Percentiles rank a stretch among this genome's conserved stretches.
phyloP scores from a whole-genome alignment of 23 tunicate genomes.

The Diplosoma virens region DNA sequence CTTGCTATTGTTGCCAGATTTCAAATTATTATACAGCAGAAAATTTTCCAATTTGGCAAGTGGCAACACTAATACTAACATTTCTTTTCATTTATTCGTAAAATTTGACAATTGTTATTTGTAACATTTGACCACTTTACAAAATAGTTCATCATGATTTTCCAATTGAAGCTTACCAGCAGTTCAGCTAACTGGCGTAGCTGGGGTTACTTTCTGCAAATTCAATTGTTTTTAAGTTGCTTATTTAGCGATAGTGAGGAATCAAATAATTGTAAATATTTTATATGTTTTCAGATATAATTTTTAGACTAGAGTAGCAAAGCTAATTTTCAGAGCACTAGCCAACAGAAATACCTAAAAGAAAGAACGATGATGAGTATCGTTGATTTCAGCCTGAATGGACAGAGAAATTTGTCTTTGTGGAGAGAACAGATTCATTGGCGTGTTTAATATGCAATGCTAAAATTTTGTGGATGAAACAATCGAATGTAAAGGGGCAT shows the following conservation, averaged over 20 bases:
- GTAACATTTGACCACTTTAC: background rate
- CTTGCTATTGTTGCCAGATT: constrained; percentile 2
- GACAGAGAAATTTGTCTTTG: constrained; percentile 35
- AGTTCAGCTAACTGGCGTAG: background rate
- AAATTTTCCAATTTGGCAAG: background rate
- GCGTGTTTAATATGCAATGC: constrained; percentile 35
- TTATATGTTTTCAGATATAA: background rate
- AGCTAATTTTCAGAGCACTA: constrained; percentile 39
- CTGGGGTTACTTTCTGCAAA: background rate
- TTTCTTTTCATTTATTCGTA: no score
- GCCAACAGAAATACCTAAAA: constrained; percentile 27
- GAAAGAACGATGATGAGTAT: constrained; percentile 45
- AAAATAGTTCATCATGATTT: background rate
- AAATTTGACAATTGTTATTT: constrained; percentile 6
- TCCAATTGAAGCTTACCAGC: background rate
- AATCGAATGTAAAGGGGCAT: constrained; percentile 25
- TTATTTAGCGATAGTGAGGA: constrained; percentile 6
- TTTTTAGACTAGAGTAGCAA: constrained; percentile 13
- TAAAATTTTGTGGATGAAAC: constrained; percentile 39
- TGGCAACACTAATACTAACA: constrained; percentile 9
- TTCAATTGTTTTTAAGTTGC: constrained; percentile 1
- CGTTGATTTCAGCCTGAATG: constrained; percentile 33
- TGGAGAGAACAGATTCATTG: constrained; percentile 28
- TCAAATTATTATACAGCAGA: background rate
- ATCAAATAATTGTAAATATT: constrained; percentile 10